Evolutionary conservation across 2,113 vertebrate genomes (phyloP).

Genomic region (Tachycineta bicolor): DNA sequence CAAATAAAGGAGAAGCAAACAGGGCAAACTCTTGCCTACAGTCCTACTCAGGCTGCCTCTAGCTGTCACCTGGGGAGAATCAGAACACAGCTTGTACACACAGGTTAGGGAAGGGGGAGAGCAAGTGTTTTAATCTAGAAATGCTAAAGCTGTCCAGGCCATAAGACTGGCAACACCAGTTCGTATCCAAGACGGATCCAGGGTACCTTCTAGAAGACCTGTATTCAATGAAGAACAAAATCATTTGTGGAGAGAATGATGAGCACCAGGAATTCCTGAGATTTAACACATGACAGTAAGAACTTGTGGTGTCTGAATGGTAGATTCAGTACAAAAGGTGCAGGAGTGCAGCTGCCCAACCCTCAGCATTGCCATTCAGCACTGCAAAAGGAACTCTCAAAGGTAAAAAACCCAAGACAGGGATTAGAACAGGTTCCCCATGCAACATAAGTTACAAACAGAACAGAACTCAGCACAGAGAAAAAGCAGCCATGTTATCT

Average conservation of each 20-base stretch:
- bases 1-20: not conserved
- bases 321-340: not conserved
- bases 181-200: not conserved
- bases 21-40: not conserved
- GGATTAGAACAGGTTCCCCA: not conserved
- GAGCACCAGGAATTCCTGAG: not conserved
- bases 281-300: not conserved
- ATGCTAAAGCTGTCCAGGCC: not conserved
- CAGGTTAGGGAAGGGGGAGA: not conserved
- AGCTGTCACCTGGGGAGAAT: not conserved
- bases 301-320: not conserved
- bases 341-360: not conserved
- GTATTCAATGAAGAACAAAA: not conserved
- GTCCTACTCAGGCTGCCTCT: not conserved
- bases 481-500: not conserved
- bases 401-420: not conserved
- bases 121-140: not conserved
- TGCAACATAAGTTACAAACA: not conserved
- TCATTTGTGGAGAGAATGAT: not conserved
- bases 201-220: not conserved
- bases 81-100: not conserved
- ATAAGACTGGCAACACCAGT: not conserved
- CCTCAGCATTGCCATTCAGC: fast-evolving
- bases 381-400: not conserved
- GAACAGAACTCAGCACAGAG: not conserved